A percentile compares a stretch with the other conserved stretches of the same genome.
Conservation (phyloP, 2,113 vertebrate species). For the Bubo bubo region DNA sequence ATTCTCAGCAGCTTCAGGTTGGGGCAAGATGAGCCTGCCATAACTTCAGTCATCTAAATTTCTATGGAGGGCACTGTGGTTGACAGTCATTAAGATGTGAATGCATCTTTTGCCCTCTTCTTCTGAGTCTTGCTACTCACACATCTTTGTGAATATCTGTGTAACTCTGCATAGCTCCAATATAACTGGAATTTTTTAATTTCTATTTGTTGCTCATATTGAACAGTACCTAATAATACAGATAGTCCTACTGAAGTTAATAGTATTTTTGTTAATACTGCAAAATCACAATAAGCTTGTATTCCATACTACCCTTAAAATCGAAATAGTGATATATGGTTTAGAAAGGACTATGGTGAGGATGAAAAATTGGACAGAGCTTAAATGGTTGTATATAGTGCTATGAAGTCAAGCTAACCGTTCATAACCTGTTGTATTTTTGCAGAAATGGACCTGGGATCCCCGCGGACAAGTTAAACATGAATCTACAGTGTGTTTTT, state of each 20-base stretch:
- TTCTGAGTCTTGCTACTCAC: neutral
- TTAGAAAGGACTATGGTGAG: neutral
- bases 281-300: neutral
- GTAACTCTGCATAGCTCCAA: neutral
- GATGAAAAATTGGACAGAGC: neutral
- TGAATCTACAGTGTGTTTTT: neutral
- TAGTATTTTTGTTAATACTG: neutral
- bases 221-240: neutral
- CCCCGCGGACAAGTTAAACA: neutral
- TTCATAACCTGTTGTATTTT: neutral
- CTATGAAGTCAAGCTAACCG: neutral
- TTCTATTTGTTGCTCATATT: neutral
- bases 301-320: neutral
- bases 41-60: neutral
- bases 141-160: neutral
- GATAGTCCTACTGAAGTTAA: neutral
- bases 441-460: neutral
- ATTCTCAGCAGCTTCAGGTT: neutral
- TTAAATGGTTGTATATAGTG: neutral
- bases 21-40: neutral
- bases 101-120: neutral
- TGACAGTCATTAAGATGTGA: neutral
- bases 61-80: neutral
- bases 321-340: neutral
- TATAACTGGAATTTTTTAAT: neutral